Base-by-base conservation (phyloP, 2,797 vertebrate species). In the Cygnus olor region DNA sequence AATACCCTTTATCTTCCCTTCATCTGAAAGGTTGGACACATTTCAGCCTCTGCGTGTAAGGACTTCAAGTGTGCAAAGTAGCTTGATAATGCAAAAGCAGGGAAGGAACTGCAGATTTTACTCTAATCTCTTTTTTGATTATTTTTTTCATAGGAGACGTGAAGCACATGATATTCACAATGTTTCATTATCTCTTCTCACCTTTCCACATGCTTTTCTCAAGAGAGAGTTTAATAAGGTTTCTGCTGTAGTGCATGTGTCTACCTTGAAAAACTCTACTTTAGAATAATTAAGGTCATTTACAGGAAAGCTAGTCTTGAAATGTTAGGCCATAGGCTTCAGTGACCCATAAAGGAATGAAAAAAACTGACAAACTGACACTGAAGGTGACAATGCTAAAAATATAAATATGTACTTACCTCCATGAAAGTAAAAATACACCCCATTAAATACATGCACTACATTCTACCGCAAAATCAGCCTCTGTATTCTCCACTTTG, bases 401-500 rank as follows among this genome's bases (percentile, higher is more conserved):
- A 93, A 44, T 3, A 36, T 11, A 64, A 72, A 34, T 54, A 44
- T 3, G 7, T 22, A 49, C 13, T 36, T 53, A 78, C 5, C 69
- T 13, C 22, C 20, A 66, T 20, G 19, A n/a, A 81, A 69, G 28
- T 2, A 86, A 25, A 89, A 81, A 86, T 11, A 61, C 0, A 20
- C 13, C 56, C 3, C 16, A 38, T 42, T 76, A 32, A 65, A 44
- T 32, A 36, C 22, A 36, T 2, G 12, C 16, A 69, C 25, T 51
- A 44, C 56, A 77, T 56, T 58, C 78, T 89, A 74, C 49, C 28
- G 60, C 8, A 71, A 89, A 95, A 36, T 78, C 88, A 79, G 45
- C 44, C 57, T 93, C 78, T 63, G 63, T n/a, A 60, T 77, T 73
- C 85, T 80, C 57, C 91, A 94, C 61, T 92, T 80, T 89, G 53